These are phyloP conservation scores for Desmodus rotundus DNA, from an alignment of 2,113 vertebrate species.

Conservation along the genomic window DNA sequence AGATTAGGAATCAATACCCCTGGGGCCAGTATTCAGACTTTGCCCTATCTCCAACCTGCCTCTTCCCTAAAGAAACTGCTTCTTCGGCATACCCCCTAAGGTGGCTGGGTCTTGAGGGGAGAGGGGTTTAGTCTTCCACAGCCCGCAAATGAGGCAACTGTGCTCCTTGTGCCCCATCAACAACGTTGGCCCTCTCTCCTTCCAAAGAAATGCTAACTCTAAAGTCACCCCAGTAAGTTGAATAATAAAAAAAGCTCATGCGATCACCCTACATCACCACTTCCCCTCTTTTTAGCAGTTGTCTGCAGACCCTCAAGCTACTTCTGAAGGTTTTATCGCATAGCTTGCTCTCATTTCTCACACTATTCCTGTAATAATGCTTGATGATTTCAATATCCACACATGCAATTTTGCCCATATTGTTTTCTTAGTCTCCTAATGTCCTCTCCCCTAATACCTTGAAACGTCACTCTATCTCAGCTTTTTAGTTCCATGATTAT, in stretches of 20 bases:
- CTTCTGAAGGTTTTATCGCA: not conserved
- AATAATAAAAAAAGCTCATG: not conserved
- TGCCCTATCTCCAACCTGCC: not conserved
- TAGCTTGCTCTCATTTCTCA: not conserved
- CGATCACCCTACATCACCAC: accelerated
- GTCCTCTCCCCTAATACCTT: not conserved
- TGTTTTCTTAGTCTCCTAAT: not conserved
- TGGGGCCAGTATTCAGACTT: not conserved
- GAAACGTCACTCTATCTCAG: not conserved
- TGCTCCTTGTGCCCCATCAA: not conserved
- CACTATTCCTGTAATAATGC: not conserved
- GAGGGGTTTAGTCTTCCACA: not conserved
- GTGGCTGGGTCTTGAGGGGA: not conserved
- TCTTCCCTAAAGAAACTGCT: not conserved
- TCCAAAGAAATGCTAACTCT: not conserved
- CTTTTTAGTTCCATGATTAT: not conserved
- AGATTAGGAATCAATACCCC: not conserved
- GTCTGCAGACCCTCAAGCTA: not conserved
- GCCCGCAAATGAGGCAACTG: not conserved
- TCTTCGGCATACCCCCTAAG: not conserved
- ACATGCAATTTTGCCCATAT: not conserved
- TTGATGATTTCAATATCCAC: not conserved
- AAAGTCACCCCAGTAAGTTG: not conserved
- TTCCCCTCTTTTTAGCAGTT: too few species aligned
- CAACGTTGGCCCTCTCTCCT: not conserved